Base-by-base conservation (phyloP, 2,888 invertebrate genomes). In the Drosophila kanekoi region DNA sequence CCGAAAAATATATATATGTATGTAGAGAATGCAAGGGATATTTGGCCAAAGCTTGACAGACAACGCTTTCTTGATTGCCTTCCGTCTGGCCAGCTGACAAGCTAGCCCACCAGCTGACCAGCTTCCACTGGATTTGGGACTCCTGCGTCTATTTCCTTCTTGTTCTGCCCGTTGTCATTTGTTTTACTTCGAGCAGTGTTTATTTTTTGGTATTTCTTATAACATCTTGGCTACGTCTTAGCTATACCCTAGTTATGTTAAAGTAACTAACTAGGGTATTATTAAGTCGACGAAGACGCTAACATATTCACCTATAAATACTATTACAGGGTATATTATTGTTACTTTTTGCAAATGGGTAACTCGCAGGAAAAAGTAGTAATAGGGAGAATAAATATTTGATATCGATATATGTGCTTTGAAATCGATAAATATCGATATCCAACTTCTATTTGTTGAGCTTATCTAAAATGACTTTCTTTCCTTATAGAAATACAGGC, bases 11-110 rank as follows among this genome's bases (percentile, higher is more conserved):
- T 37, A 48, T 37, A 23, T 20, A 37, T 23, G 33, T 43, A 37
- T 23, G 33, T 43, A 11, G 48, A 53, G 40, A 43, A 28, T 56
- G 48, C 37, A 16, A 43, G 56, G 51, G 56, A 58, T 74, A 61
- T 74, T 72, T 61, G 75, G 75, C 18, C 52, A 74, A 57, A 49
- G 53, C 48, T 68, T 57, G 75, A 68, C 69, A 57, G 52, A 37
- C 69, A 49, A 65, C 51, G 49, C 40, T 57, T 53, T 38, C 51
- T 74, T 74, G 72, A 67, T 68, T 62, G 74, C 61, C 54, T 18
- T 41, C 62, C 49, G 64, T 47, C 47, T 47, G 37, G 16, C 56
- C 56, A 47, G 35, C 47, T 37, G 45, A 69, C 38, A 47, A 52
- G 41, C 49, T 54, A 32, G 44, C 51, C 47, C 14, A 44, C 45